Evolutionary conservation across 2,888 invertebrate species (phyloP).

Genomic region (Schizotus pectinicornis): DNA sequence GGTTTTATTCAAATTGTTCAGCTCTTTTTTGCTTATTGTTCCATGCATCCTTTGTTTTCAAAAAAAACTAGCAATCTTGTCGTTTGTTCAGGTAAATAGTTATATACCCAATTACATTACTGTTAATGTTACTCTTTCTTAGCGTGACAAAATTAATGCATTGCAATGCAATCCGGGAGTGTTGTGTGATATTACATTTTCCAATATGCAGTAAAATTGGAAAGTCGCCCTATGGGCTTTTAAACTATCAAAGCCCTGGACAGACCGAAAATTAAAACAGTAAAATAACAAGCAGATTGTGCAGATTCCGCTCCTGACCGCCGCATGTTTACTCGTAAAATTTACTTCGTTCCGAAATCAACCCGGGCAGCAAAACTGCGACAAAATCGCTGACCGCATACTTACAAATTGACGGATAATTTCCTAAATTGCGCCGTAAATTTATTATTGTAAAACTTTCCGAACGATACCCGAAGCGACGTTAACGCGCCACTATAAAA

Average conservation of each 20-base stretch:
- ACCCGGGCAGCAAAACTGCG: background rate
- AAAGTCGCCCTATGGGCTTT: constrained; percentile 20
- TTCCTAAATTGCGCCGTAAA: constrained; percentile 12
- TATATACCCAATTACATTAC: too few species aligned
- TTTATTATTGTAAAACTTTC: constrained; percentile 9
- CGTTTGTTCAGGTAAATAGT: too few species aligned
- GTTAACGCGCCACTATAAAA: constrained; percentile 34
- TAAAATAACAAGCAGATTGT: constrained; percentile 36
- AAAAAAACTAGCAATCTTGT: too few species aligned
- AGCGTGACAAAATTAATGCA: background rate
- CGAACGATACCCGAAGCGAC: constrained; percentile 1
- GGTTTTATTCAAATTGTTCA: too few species aligned
- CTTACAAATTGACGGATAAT: constrained; percentile 14
- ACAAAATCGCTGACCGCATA: background rate
- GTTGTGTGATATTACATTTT: constrained; percentile 21
- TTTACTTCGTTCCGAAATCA: constrained; percentile 14
- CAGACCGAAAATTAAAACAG: constrained; percentile 40
- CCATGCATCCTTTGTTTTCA: too few species aligned
- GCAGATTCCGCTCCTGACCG: background rate
- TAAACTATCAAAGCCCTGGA: constrained; percentile 26
- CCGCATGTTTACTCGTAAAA: constrained; percentile 8
- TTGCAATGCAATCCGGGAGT: constrained; percentile 4
- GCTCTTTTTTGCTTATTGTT: too few species aligned
- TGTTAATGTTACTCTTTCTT: too few species aligned
- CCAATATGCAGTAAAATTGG: constrained; percentile 31